Percentiles rank a stretch among this genome's conserved stretches.
Conservation (phyloP, 1,140 invertebrate species). For the Apis cerana region DNA sequence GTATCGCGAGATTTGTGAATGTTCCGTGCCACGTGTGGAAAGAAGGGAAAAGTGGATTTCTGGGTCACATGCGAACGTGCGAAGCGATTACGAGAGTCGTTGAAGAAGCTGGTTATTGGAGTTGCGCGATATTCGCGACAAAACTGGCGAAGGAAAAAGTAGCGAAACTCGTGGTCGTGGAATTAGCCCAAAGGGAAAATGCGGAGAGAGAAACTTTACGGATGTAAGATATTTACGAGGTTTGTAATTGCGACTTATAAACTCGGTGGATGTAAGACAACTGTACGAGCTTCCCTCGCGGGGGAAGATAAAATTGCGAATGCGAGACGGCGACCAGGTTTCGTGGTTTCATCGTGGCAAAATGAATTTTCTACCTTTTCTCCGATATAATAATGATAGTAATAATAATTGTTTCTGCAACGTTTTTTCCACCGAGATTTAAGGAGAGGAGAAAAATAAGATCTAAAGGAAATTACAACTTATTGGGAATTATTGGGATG, state of each 20-base stretch:
- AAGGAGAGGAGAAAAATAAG: too few species aligned
- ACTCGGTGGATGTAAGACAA: conserved; percentile 3
- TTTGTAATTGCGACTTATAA: conserved; percentile 1
- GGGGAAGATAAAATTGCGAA: conserved; percentile 20
- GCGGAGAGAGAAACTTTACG: neutral
- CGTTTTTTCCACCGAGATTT: neutral
- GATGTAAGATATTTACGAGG: neutral
- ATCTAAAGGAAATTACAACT: too few species aligned
- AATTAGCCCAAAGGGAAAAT: neutral
- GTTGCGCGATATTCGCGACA: conserved; percentile 21
- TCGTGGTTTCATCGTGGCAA: neutral
- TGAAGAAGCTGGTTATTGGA: neutral
- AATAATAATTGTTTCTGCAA: neutral
- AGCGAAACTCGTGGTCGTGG: neutral
- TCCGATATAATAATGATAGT: neutral
- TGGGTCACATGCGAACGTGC: neutral
- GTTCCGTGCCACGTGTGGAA: neutral
- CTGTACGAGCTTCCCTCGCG: neutral
- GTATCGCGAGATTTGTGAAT: too few species aligned
- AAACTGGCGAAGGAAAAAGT: conserved; percentile 1
- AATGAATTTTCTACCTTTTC: neutral
- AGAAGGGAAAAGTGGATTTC: neutral
- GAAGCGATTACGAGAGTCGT: neutral
- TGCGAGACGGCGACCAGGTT: conserved; percentile 6
- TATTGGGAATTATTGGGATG: too few species aligned